phyloP scores from a whole-genome alignment of 2,113 vertebrate genomes.

The Scopus umbretta region DNA sequence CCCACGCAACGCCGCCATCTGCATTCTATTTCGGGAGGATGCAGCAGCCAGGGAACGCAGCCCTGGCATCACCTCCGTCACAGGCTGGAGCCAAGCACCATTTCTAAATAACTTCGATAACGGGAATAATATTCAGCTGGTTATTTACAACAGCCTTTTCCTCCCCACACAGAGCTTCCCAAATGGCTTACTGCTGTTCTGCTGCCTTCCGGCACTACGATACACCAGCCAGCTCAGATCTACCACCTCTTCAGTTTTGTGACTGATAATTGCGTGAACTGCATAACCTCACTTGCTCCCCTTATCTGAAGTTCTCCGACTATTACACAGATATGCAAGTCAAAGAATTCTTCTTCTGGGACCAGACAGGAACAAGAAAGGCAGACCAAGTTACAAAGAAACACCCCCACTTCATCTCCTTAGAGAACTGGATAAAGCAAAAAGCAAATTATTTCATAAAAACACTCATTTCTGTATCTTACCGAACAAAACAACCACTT shows the following conservation, averaged over 20 bases:
- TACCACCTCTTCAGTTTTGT: background rate
- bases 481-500: background rate
- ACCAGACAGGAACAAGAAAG: background rate
- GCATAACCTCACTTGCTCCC: background rate
- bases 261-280: background rate
- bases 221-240: background rate
- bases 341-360: background rate
- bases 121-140: background rate
- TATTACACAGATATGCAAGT: fast-evolving
- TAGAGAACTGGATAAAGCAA: background rate
- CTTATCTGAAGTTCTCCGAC: background rate
- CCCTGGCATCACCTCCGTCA: fast-evolving
- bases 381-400: background rate
- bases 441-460: background rate
- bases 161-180: background rate
- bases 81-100: background rate
- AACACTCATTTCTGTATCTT: background rate
- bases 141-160: background rate
- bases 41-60: background rate
- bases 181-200: background rate
- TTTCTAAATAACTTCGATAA: background rate
- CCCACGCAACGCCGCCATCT: background rate
- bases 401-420: background rate
- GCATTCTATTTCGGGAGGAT: background rate
- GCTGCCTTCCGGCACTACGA: fast-evolving